phyloP scores from a whole-genome alignment of 2,888 invertebrate genomes.

The Tetranychus piercei region DNA sequence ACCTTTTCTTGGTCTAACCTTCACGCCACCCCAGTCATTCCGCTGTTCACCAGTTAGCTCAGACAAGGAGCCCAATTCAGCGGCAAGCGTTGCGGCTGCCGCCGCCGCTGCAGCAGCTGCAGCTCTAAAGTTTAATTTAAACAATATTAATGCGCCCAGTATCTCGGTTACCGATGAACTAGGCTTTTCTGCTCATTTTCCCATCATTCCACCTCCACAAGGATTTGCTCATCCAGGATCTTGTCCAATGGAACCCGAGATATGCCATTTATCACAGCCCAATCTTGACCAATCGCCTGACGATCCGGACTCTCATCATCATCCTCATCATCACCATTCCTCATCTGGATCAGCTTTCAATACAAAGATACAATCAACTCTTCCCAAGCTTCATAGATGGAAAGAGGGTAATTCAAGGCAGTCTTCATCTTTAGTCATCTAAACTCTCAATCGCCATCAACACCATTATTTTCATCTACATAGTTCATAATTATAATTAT shows the following conservation, averaged over 20 bases:
- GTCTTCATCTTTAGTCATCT: conserved; percentile 2
- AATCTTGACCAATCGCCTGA: background rate
- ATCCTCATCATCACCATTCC: background rate
- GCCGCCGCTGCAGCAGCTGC: background rate
- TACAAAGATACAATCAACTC: background rate
- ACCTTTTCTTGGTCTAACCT: conserved; percentile 13
- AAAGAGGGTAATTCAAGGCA: conserved; percentile 7
- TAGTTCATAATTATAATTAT: background rate
- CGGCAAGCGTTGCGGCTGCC: conserved; percentile 13
- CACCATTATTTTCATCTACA: background rate
- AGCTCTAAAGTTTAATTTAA: background rate
- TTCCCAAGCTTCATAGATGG: conserved; percentile 5
- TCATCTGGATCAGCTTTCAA: background rate
- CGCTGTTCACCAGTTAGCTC: conserved; percentile 19
- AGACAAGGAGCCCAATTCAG: background rate
- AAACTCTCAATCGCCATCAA: background rate
- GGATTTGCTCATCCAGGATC: conserved; percentile 12
- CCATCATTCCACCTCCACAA: conserved; percentile 21
- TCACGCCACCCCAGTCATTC: conserved; percentile 21
- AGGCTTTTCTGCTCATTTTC: conserved; percentile 14
- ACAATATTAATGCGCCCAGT: conserved; percentile 10
- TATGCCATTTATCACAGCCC: conserved; percentile 2
- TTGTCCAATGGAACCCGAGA: background rate
- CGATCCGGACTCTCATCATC: background rate
- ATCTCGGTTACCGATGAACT: conserved; percentile 20